Base-by-base conservation (phyloP, 2,113 vertebrate species). In the Lichenostomus cassidix region DNA sequence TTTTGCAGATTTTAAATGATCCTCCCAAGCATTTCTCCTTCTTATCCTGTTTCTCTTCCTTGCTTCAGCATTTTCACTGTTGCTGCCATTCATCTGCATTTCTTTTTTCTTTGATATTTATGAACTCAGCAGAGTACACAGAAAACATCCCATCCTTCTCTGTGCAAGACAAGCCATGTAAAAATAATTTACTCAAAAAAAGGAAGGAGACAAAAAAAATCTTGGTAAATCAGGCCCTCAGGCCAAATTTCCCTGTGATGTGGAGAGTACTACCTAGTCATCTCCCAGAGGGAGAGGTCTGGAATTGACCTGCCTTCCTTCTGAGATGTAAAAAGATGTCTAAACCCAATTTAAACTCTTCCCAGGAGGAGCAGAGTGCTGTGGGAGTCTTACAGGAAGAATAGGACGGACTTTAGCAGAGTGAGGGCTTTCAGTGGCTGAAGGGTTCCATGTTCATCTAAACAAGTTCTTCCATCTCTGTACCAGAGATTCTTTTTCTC, bases 31-130 rank as follows among this genome's bases (percentile, higher is more conserved):
- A 88, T 69, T 96, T 95, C 41, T 63, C 74, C 81, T 87, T 87
- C 87, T 96, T 69, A 73, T 12, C 60, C 89, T 8, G 11, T 79
- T 94, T 87, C 82, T 94, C 46, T 77, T 95, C 60, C 81, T 90
- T 96, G 58, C 25, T 82, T 81, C 80, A 89, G 58, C 44, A 3
- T 93, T 97, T 80, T 96, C 80, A 62, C 62, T 77, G 35, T 31
- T 81, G 15, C 62, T 95, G 68, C 53, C 77, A 87, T 52, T 94
- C 64, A 94, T 62, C 62, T 97, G 12, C n/a, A 76, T 95, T 92
- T 94, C 63, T 81, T 94, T 94, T n/a, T 88, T 81, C 76, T 92
- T 83, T 96, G 73, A 94, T 94, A 95, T 97, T 96, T 96, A 95
- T 96, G 77, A 81, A 60, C 35, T 86, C 49, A 60, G 74, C 65